Conservation (phyloP, 35 echinoderm and acorn worm species). For the Apostichopus parvimensis region DNA sequence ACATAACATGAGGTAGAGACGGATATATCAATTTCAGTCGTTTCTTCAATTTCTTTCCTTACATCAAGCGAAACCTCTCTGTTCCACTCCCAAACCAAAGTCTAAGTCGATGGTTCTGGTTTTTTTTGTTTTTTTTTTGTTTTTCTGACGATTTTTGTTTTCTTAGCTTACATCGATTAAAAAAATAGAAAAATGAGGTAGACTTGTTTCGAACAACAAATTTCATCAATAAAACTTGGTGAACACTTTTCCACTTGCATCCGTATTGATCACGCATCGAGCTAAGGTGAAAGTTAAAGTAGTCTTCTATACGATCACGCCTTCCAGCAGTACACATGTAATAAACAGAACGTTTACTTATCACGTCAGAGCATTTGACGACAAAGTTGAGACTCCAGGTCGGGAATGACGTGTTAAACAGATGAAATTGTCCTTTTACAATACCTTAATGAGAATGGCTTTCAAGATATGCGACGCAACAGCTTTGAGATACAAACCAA, state of each 20-base stretch:
- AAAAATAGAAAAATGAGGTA: slow-evolving; percentile 55
- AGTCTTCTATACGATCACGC: neutral
- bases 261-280: slow-evolving; percentile 48
- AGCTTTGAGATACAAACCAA: neutral
- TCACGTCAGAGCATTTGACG: neutral
- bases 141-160: too few relatives aligned
- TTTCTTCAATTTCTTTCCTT: neutral
- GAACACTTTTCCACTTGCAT: slow-evolving; percentile 49
- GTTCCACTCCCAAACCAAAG: slow-evolving; percentile 45
- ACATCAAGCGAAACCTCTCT: slow-evolving; percentile 34
- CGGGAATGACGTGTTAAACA: neutral
- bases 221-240: slow-evolving; percentile 60
- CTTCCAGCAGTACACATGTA: neutral
- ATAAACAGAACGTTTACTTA: neutral
- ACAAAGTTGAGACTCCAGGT: neutral
- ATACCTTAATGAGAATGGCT: slow-evolving; percentile 13
- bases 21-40: slow-evolving; percentile 47
- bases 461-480: neutral
- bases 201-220: slow-evolving; percentile 62
- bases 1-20: slow-evolving; percentile 56
- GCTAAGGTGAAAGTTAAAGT: slow-evolving; percentile 38
- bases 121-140: neutral
- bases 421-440: neutral
- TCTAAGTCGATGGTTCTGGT: slow-evolving; percentile 35
- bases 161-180: slow-evolving; percentile 54